Conservation (phyloP, 2,113 vertebrate genomes). For the Austrofundulus limnaeus region DNA sequence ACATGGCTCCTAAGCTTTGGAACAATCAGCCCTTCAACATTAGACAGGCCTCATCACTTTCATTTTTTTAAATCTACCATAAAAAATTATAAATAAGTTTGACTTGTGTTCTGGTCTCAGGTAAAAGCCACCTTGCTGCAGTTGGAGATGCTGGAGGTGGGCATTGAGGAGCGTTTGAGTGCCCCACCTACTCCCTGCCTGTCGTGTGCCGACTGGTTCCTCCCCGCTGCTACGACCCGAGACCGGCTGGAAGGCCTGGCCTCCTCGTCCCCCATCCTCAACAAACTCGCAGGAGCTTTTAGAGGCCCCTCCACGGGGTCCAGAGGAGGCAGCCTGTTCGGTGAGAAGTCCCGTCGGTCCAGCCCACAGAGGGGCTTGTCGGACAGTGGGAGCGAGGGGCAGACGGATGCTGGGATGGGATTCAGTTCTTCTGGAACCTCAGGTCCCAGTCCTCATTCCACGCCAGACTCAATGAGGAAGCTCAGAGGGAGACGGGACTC, state of each 20-base stretch:
- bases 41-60: too few species aligned
- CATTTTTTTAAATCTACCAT: too few species aligned
- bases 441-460: conserved; percentile 65
- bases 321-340: conserved; percentile 78
- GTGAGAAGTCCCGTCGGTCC: conserved; percentile 75
- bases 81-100: too few species aligned
- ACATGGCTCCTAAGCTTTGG: too few species aligned
- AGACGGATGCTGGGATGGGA: conserved; percentile 51
- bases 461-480: conserved; percentile 68
- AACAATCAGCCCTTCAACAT: too few species aligned
- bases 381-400: conserved; percentile 75
- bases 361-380: conserved; percentile 80
- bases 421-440: conserved; percentile 17
- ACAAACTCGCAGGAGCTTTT: conserved; percentile 78
- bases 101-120: conserved; percentile 20
- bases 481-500: conserved; percentile 68
- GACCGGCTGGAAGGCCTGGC: conserved; percentile 79
- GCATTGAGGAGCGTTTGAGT: conserved; percentile 83
- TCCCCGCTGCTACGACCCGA: conserved; percentile 64
- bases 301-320: conserved; percentile 60
- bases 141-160: conserved; percentile 82
- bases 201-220: conserved; percentile 92
- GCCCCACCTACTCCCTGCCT: conserved; percentile 81
- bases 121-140: conserved; percentile 90
- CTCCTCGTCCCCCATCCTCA: conserved; percentile 80